Conservation (phyloP, 2,888 invertebrate species). For the Tryphoninae sp. region DNA sequence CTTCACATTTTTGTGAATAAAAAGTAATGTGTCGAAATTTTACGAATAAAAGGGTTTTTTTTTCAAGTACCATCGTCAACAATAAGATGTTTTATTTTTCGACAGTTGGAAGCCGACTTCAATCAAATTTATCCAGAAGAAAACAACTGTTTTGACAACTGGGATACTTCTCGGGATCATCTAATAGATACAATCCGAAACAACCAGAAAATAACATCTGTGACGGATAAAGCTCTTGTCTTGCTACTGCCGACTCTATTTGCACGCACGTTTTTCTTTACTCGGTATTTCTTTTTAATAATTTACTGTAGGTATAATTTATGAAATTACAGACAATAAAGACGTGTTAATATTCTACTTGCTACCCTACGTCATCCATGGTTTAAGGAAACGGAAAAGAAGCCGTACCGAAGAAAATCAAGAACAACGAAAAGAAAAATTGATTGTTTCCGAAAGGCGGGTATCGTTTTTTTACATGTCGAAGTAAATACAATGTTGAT, state of each 20-base stretch:
- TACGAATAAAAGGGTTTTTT: too few species aligned
- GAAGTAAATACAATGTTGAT: conserved; percentile 9
- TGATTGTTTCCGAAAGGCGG: conserved; percentile 11
- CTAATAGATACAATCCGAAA: neutral
- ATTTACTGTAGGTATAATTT: neutral
- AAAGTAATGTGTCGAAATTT: too few species aligned
- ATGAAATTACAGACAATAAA: conserved; percentile 11
- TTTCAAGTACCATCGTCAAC: neutral
- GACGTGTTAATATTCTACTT: neutral
- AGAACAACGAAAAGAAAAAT: neutral
- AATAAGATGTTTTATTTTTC: neutral
- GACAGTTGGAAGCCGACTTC: conserved; percentile 15
- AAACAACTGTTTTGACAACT: neutral
- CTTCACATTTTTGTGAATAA: too few species aligned
- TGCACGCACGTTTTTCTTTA: neutral
- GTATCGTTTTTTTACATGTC: conserved; percentile 23
- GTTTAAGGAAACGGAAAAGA: neutral
- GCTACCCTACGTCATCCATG: neutral
- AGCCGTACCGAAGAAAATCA: neutral
- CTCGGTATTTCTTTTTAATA: too few species aligned
- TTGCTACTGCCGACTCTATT: conserved; percentile 15
- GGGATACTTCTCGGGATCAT: neutral
- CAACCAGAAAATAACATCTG: conserved; percentile 1
- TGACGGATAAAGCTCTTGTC: conserved; percentile 6
- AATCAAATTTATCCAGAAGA: conserved; percentile 1